These are phyloP conservation scores for Ephestia elutella DNA, from an alignment of 1,140 invertebrate species.

Conservation along the genomic window DNA sequence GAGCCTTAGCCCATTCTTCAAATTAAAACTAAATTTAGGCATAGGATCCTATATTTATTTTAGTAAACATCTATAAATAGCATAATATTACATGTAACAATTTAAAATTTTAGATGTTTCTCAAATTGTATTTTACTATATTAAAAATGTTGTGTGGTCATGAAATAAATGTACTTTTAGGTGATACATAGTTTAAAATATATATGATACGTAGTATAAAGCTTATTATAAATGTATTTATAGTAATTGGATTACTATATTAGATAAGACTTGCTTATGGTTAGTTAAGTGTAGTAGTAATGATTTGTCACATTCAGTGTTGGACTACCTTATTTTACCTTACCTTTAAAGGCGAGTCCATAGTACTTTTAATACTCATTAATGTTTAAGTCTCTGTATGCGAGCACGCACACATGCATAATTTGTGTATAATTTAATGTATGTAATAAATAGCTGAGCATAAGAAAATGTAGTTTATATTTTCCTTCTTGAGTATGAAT, in stretches of 20 bases:
- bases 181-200: conserved; percentile 21
- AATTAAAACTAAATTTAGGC: conserved; percentile 22
- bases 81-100: conserved; percentile 19
- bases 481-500: too few relatives aligned
- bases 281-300: conserved; percentile 27
- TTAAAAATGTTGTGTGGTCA: conserved; percentile 54
- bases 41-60: conserved; percentile 22
- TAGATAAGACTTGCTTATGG: conserved; percentile 23
- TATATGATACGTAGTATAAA: too few relatives aligned
- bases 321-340: conserved; percentile 28
- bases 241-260: conserved; percentile 8
- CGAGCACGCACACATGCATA: conserved; percentile 43
- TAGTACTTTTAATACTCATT: conserved; percentile 69
- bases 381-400: conserved; percentile 38
- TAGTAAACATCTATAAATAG: conserved; percentile 17
- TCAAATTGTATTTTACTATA: conserved; percentile 31
- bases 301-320: conserved; percentile 59
- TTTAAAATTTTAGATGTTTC: conserved; percentile 32
- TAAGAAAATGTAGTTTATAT: conserved; percentile 21
- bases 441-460: conserved; percentile 25
- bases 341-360: conserved; percentile 27
- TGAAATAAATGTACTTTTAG: conserved; percentile 36
- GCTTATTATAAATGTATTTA: conserved; percentile 17
- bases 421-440: conserved; percentile 28
- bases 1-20: conserved; percentile 2